Base-by-base conservation (phyloP, 2,797 vertebrate species). In the Halcyon smyrnensis region DNA sequence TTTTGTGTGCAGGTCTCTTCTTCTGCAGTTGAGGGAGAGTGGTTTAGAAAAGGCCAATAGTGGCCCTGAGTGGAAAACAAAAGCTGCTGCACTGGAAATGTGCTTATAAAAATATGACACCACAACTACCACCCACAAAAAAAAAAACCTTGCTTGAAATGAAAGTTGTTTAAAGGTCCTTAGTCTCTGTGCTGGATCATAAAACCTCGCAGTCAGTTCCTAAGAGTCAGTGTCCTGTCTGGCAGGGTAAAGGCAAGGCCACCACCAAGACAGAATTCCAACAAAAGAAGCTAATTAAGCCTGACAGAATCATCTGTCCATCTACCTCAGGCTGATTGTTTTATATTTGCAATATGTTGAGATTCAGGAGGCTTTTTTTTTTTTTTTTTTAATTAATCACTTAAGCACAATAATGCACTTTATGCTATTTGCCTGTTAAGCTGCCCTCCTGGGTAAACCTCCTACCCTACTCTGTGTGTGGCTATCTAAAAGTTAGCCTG, bases 41-140 rank as follows among this genome's bases (percentile, higher is more conserved):
- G 46, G 23, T 78, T 87, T 76, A 91, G 37, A 87, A 92, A 68
- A 77, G 23, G 53, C 65, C 85, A 87, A 68, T 50, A 84, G 45
- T 65, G 69, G 46, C 53, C 63, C 37, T 65, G 37, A 63, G 32
- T 78, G 53, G 84, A 91, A 96, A 95, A 91, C 2, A 1, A 80
- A 94, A 95, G 43, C 45, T 96, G 75, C 56, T 87, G 54, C 23
- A 21, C 32, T 81, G 46, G 73, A 89, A 93, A 85, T 46, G n/a
- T 6, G 19, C 53, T 92, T 77, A 8, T 59, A 90, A 91, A 91
- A 85, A 74, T 12, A 70, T 6, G n/a, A 87, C 54, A 64, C 12
- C 57, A 84, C 24, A 56, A 86, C 36, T 64, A 25, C 20, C 15
- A 53, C 9, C 30, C 28, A 34, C 6, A 6, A 43, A 36, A 69